These are phyloP conservation scores for Cossypha polioptera DNA, from an alignment of 2,797 vertebrate species.

Conservation along the genomic window DNA sequence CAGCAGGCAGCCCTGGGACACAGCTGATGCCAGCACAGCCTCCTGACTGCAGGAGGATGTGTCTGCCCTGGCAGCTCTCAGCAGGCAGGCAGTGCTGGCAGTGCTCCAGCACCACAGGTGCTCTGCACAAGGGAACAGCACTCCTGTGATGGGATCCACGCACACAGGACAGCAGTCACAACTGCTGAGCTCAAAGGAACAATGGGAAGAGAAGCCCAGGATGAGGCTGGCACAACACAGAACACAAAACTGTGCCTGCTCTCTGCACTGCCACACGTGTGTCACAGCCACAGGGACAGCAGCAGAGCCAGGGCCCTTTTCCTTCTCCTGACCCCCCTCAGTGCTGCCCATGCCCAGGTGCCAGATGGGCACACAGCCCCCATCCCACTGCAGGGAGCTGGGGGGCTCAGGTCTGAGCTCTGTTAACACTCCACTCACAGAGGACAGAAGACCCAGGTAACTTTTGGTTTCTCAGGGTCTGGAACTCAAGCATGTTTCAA, in stretches of 20 bases:
- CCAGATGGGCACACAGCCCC: background rate
- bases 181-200: background rate
- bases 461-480: background rate
- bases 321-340: rapidly evolving
- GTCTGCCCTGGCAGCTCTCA: background rate
- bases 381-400: rapidly evolving
- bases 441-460: background rate
- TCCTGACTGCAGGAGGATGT: background rate
- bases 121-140: background rate
- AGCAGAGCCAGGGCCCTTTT: background rate
- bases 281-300: background rate
- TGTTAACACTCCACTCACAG: background rate
- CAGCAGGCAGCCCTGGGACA: background rate
- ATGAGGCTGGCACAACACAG: background rate
- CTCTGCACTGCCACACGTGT: rapidly evolving
- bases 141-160: rapidly evolving
- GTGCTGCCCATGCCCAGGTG: rapidly evolving
- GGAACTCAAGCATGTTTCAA: background rate
- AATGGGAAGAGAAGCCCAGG: background rate
- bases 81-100: background rate
- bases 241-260: rapidly evolving
- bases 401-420: background rate
- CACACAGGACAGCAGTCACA: rapidly evolving
- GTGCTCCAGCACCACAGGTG: background rate
- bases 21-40: background rate